phyloP scores from a whole-genome alignment of 2,888 invertebrate species.

The Cheilosia vulpina region DNA sequence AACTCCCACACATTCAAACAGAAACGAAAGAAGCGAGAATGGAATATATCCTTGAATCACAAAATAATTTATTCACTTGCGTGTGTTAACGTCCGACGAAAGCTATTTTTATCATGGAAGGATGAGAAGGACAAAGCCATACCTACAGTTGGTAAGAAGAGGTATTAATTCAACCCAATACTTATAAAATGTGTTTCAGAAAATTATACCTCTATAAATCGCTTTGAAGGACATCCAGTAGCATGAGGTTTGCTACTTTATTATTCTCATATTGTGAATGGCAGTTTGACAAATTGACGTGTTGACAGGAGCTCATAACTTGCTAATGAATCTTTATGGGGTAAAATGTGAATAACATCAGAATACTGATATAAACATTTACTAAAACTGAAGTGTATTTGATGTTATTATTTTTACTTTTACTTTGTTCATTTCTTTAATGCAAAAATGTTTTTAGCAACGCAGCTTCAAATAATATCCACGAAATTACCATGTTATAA shows the following conservation, averaged over 20 bases:
- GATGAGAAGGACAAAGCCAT: background rate
- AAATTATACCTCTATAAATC: conserved; percentile 32
- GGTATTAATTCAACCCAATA: conserved; percentile 30
- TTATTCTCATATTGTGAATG: conserved; percentile 27
- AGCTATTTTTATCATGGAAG: conserved; percentile 1
- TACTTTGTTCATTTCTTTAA: no score
- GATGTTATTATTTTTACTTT: no score
- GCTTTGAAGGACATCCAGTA: conserved; percentile 16
- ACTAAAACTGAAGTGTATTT: no score
- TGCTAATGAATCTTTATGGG: conserved; percentile 11
- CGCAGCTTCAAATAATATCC: no score
- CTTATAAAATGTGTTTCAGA: conserved; percentile 20
- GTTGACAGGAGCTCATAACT: conserved; percentile 28
- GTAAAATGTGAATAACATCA: background rate
- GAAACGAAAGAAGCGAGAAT: conserved; percentile 6
- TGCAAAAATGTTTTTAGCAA: no score
- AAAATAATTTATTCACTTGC: conserved; percentile 33
- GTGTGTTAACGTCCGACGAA: conserved; percentile 17
- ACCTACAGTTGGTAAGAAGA: background rate
- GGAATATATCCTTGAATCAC: background rate
- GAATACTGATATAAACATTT: no score
- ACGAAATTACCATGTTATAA: no score
- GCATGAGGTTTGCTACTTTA: conserved; percentile 28
- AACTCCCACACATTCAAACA: no score
- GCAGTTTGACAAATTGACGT: conserved; percentile 31